Base-by-base conservation (phyloP, 2,888 invertebrate genomes). In the Notodonta dromedarius region DNA sequence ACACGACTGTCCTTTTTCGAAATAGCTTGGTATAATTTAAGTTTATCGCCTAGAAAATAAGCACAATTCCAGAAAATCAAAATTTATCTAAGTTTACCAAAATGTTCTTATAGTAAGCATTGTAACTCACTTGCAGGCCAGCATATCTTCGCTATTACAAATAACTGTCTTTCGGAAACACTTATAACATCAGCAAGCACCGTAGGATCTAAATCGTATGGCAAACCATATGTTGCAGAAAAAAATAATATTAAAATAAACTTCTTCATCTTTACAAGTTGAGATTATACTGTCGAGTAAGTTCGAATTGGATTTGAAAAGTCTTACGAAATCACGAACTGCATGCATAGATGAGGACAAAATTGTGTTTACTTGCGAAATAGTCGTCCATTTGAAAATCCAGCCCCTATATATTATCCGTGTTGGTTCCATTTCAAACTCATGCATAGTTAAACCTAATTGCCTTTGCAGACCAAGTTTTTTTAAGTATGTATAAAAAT, bases 171-270 rank as follows among this genome's bases (percentile, higher is more conserved):
- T 57, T 79, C 76, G 70, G 77, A 78, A n/a, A 79, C 73, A 60
- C 76, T 66, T 52, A 90, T 79, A n/a, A 88, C 68, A 70, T 87
- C 88, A 52, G 78, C 71, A 50, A 90, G 73, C 74, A 88, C 79
- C 12, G 62, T 55, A 24, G 73, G 66, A 66, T 82, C 82, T 4
- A 69, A 66, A 56, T 78, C 60, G 58, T 81, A 65, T 50, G 13
- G 13, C 2, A 16, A 24, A 53, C 79, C 83, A 69, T 76, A 60
- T 42, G 69, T 70, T 35, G 73, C 8, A 55, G 56, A 61, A 58
- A 71, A 64, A 55, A 73, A 67, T 57, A 78, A 50, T 44, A 59
- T 13, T 11, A 68, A 42, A 4, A 76, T 24, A 32, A 69, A 58
- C 39, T 70, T 12, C 6, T 12, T 56, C 50, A 57, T 71, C 78